These are phyloP conservation scores for Athetis lepigone DNA, from an alignment of 2,888 invertebrate species.

Conservation along the genomic window DNA sequence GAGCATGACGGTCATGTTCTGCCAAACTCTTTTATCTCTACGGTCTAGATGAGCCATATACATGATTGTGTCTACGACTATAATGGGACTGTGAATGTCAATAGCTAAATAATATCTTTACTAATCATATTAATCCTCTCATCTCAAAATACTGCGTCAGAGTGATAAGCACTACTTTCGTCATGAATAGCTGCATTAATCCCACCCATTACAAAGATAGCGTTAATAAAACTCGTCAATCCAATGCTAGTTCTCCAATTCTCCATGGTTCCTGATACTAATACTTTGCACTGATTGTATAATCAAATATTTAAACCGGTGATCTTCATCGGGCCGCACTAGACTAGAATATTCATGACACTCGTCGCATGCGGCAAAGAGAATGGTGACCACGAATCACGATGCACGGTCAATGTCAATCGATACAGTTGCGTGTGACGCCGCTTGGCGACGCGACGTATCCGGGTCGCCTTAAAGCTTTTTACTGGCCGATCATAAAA, in stretches of 20 bases:
- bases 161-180: conserved; percentile 23
- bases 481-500: conserved; percentile 27
- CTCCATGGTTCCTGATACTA: conserved; percentile 15
- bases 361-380: conserved; percentile 59
- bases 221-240: conserved; percentile 27
- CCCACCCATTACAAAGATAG: conserved; percentile 15
- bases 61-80: conserved; percentile 29
- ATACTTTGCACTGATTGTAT: conserved; percentile 36
- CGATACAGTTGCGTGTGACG: conserved; percentile 67
- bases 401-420: conserved; percentile 78
- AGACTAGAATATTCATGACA: conserved; percentile 70
- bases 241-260: conserved; percentile 22
- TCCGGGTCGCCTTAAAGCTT: conserved; percentile 58
- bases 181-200: conserved; percentile 2
- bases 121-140: conserved; percentile 16
- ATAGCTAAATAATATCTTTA: conserved; percentile 17
- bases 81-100: conserved; percentile 21
- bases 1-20: conserved; percentile 51
- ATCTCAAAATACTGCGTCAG: conserved; percentile 25
- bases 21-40: conserved; percentile 50
- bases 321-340: conserved; percentile 30
- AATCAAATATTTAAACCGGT: conserved; percentile 37
- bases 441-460: conserved; percentile 37
- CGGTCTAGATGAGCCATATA: conserved; percentile 43
- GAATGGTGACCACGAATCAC: conserved; percentile 71